Base-by-base conservation (phyloP, 53 echinoderm and acorn worm species). In the Patiria pectinifera region DNA sequence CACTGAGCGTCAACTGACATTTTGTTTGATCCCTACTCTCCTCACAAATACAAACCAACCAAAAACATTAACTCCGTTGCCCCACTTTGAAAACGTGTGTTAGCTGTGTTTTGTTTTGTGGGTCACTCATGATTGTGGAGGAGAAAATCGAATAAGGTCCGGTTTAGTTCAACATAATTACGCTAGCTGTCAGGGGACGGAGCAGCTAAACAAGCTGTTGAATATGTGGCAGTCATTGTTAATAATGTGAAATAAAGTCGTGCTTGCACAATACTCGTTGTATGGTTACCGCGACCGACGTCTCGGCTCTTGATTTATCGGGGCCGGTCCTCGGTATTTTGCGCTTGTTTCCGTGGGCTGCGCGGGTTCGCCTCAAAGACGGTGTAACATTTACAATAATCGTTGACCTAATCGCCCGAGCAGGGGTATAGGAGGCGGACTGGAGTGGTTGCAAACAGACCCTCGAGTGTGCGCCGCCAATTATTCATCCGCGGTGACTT, bases 331-430 rank as follows among this genome's bases (percentile, higher is more conserved):
- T 24, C 25, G 11, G 8, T 76, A 22, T 76, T 76, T 76, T 76
- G 77, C 53, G 26, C 26, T 12, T 11, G 77, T 76, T 76, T 23
- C 26, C 26, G 77, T 24, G 7, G 6, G 77, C 25, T 8, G 53
- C 10, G 48, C 80, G 46, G 0, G 46, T 45, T 14, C 48, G 46
- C 47, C 46, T 79, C 48, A 47, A 46, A 46, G 48, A 25, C 80
- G 59, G 59, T 82, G 60, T 59, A 82, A 59, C 59, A 82, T 82
- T 76, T 59, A 53, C n/a, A 22, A 15, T 12, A 82, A 58, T 11
- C 82, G 82, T 82, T 82, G 59, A 82, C 82, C 82, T 82, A 59
- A 82, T 82, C 82, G 82, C 49, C 82, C 15, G 58, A 45, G 13
- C 10, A 8, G 53, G 53, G 22, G n/a, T 21, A 58, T 14, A 59